A percentile compares a stretch with the other conserved stretches of the same genome.
Evolutionary conservation across 1,140 invertebrate genomes (phyloP).

Genomic region (Oryzaephilus surinamensis): DNA sequence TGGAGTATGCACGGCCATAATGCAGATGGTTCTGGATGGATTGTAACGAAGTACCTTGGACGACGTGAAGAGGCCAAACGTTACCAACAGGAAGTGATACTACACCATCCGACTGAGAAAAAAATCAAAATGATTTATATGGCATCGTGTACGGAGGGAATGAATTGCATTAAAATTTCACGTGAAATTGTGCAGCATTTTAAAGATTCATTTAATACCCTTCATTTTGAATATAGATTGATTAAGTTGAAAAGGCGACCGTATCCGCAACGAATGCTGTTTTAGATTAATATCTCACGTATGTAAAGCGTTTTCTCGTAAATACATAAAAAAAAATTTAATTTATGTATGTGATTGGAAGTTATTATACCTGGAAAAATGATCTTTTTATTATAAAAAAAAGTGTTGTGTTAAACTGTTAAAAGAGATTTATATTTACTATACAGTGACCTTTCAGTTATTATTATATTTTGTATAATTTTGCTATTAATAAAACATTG

Average conservation of each 20-base stretch:
- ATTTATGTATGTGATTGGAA: no score
- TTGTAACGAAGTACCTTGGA: conserved; percentile 29
- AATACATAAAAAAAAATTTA: no score
- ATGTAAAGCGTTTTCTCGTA: no score
- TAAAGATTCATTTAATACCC: conserved; percentile 23
- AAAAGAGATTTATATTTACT: no score
- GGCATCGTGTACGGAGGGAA: conserved; percentile 22
- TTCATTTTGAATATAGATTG: conserved; percentile 29
- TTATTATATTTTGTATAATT: no score
- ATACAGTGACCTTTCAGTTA: no score
- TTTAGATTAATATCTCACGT: no score
- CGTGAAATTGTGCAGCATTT: conserved; percentile 28
- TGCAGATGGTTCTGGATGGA: conserved; percentile 25
- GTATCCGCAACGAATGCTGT: conserved; percentile 22
- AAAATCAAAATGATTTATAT: conserved; percentile 30
- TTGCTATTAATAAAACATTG: no score
- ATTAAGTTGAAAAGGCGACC: conserved; percentile 23
- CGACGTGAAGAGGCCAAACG: conserved; percentile 21
- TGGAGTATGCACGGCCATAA: conserved; percentile 32
- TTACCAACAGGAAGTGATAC: conserved; percentile 28
- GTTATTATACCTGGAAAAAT: no score
- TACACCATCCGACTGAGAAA: conserved; percentile 26
- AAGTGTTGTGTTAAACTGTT: no score
- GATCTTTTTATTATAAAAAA: no score
- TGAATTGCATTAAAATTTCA: conserved; percentile 28